Percentiles rank a stretch among this genome's conserved stretches.
Conservation (phyloP, 2,113 vertebrate genomes). For the Willisornis vidua region DNA sequence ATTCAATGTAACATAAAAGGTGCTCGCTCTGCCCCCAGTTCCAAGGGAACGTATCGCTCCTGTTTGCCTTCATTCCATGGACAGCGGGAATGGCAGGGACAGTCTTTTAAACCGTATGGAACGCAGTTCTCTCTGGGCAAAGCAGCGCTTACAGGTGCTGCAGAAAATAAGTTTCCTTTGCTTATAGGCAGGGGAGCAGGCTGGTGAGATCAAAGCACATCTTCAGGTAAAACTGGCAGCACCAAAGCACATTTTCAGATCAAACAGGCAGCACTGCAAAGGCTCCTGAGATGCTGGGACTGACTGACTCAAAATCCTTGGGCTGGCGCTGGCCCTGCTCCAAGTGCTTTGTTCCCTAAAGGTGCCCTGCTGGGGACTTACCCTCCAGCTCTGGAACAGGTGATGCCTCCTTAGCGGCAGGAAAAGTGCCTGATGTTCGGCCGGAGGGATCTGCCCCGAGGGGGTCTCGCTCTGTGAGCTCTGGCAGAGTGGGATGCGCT, state of each 20-base stretch:
- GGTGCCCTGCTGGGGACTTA: neutral
- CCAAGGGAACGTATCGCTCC: neutral
- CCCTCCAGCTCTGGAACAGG: neutral
- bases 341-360: neutral
- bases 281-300: neutral
- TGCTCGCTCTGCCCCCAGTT: neutral
- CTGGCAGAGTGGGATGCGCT: neutral
- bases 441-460: neutral
- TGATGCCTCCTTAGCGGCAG: neutral
- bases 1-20: slow-evolving; percentile 16
- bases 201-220: fast-evolving
- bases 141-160: neutral
- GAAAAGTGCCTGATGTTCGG: neutral
- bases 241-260: neutral
- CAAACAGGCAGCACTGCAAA: neutral
- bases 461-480: neutral
- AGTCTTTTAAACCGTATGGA: neutral
- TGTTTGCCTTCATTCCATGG: neutral
- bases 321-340: neutral
- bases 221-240: neutral
- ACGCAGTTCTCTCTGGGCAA: neutral
- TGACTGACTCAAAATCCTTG: neutral
- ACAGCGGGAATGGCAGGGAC: neutral
- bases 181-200: neutral
- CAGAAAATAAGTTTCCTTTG: neutral